Conservation (phyloP, 2,797 vertebrate genomes). For the Acomys russatus region DNA sequence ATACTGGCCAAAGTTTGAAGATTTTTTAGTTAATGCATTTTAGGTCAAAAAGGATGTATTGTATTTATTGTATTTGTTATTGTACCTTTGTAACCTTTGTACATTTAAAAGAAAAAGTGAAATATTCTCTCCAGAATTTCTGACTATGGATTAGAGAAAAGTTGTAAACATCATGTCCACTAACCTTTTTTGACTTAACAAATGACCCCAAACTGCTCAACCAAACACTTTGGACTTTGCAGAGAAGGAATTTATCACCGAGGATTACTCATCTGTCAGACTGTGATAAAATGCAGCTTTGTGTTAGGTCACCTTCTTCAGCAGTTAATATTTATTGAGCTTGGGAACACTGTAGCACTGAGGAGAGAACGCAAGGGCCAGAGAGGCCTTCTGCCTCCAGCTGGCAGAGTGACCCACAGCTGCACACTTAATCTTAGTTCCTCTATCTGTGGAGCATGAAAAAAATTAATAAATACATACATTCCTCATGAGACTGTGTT, state of each 20-base stretch:
- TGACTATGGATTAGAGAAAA: slow-evolving; percentile 2
- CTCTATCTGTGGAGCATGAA: not conserved
- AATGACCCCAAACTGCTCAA: slow-evolving; percentile 14
- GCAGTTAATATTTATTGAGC: slow-evolving; percentile 48
- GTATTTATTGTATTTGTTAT: slow-evolving; percentile 26
- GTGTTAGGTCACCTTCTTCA: slow-evolving; percentile 29
- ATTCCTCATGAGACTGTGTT: not conserved
- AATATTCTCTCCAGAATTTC: not conserved
- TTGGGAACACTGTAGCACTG: not conserved
- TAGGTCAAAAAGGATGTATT: slow-evolving; percentile 38
- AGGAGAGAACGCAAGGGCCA: not conserved
- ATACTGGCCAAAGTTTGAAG: not conserved
- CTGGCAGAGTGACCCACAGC: not conserved
- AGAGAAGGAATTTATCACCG: not conserved
- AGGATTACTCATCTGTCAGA: slow-evolving; percentile 61
- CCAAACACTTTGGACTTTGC: slow-evolving; percentile 61
- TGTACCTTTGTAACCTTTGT: slow-evolving; percentile 1
- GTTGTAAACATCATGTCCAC: not conserved
- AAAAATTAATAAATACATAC: not conserved
- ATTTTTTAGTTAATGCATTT: slow-evolving; percentile 14
- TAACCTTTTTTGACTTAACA: slow-evolving; percentile 35
- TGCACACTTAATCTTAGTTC: not conserved
- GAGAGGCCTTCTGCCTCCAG: not conserved
- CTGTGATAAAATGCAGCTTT: slow-evolving; percentile 53
- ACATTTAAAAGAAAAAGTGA: slow-evolving; percentile 14